phyloP scores from a whole-genome alignment of 2,797 vertebrate species.

The Lithobates pipiens region DNA sequence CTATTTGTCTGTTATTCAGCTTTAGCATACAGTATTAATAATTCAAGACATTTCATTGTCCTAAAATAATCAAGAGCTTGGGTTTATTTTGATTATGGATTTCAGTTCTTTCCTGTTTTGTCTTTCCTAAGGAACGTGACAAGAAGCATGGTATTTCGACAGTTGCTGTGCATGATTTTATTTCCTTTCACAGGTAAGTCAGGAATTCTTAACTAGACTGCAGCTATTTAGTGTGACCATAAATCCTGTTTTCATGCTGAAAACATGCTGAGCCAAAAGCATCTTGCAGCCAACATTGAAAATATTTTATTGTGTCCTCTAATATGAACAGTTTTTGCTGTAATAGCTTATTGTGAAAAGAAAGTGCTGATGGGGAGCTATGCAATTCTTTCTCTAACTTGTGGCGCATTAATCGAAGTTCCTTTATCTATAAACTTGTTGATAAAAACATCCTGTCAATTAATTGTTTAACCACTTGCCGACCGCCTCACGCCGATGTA shows the following conservation, averaged over 20 bases:
- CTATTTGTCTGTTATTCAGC: not conserved
- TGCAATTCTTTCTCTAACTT: no score
- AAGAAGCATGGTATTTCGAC: constrained; percentile 11
- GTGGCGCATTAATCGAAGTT: no score
- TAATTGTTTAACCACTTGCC: no score
- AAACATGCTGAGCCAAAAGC: constrained; percentile 1
- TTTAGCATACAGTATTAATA: not conserved
- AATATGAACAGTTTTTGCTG: not conserved
- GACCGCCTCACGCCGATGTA: no score
- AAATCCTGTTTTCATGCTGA: constrained; percentile 7
- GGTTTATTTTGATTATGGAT: not conserved
- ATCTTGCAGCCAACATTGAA: not conserved
- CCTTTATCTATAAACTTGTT: not conserved
- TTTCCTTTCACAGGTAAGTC: constrained; percentile 49
- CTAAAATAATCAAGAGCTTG: not conserved
- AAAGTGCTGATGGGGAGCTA: not conserved
- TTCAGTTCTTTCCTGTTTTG: constrained; percentile 38
- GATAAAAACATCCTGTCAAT: no score
- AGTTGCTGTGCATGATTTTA: not conserved
- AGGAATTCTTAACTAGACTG: constrained; percentile 35
- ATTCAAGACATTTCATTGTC: not conserved
- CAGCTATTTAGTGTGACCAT: not conserved
- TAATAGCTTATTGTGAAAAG: not conserved
- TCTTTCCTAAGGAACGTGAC: constrained; percentile 27
- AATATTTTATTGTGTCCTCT: not conserved